Evolutionary conservation across 1,140 invertebrate genomes (phyloP).

Genomic region (Mactra quadrangularis): DNA sequence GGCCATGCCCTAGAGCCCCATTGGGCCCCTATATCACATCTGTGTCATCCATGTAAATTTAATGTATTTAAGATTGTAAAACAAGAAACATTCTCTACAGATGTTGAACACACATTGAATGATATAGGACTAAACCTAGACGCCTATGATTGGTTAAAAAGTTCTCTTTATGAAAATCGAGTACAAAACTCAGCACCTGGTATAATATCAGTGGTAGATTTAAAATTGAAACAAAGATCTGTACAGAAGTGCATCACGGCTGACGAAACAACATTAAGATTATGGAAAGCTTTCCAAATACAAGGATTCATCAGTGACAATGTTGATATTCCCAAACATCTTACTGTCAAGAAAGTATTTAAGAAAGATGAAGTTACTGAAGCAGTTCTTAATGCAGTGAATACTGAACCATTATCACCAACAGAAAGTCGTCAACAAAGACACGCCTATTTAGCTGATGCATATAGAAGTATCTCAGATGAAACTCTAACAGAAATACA

Average conservation of each 20-base stretch:
- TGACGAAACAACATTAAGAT: neutral
- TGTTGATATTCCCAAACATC: neutral
- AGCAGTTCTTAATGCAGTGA: conserved; percentile 18
- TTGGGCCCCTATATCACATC: conserved; percentile 51
- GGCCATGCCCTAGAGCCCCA: conserved; percentile 21
- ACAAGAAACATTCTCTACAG: conserved; percentile 45
- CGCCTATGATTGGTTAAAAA: conserved; percentile 17
- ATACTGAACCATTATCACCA: conserved; percentile 25
- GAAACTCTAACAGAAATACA: conserved; percentile 1
- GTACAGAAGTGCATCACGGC: conserved; percentile 9
- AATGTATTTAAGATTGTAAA: conserved; percentile 41
- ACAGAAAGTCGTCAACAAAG: neutral
- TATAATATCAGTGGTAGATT: conserved; percentile 21
- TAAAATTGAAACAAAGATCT: neutral
- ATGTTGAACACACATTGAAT: conserved; percentile 35
- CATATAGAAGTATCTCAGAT: neutral
- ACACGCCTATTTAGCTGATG: neutral
- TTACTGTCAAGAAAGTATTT: neutral
- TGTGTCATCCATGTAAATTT: conserved; percentile 44
- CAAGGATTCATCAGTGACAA: conserved; percentile 42
- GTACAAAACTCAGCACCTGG: conserved; percentile 31
- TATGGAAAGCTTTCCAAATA: conserved; percentile 58
- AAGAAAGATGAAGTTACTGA: conserved; percentile 1
- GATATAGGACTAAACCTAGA: conserved; percentile 28
- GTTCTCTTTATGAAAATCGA: conserved; percentile 35